phyloP scores from a whole-genome alignment of 2,797 vertebrate genomes.

The Myripristis murdjan region DNA sequence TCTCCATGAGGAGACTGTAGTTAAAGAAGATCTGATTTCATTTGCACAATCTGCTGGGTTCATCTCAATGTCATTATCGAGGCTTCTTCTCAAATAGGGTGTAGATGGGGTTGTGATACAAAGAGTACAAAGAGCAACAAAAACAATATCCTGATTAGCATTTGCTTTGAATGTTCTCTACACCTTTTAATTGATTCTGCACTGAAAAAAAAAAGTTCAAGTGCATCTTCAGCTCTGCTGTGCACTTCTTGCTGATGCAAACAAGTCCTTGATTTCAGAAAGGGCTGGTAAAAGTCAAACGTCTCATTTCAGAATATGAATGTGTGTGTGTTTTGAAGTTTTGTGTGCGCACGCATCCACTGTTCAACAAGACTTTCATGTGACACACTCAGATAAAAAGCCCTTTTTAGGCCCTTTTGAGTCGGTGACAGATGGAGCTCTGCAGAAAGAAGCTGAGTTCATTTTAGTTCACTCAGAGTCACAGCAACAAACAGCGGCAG shows the following conservation, averaged over 20 bases:
- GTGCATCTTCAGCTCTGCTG: neutral
- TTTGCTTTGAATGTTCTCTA: slow-evolving; percentile 36
- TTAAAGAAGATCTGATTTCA: slow-evolving; percentile 65
- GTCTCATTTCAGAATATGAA: slow-evolving; percentile 15
- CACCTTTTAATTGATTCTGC: slow-evolving; percentile 14
- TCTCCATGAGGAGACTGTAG: slow-evolving; percentile 52
- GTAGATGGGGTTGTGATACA: slow-evolving; percentile 5
- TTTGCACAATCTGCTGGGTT: slow-evolving; percentile 36
- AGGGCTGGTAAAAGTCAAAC: slow-evolving; percentile 10
- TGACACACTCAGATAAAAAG: slow-evolving; percentile 34
- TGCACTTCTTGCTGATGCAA: neutral
- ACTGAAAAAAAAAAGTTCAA: neutral
- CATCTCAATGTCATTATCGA: slow-evolving; percentile 51
- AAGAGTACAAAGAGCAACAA: slow-evolving; percentile 18
- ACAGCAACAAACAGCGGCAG: slow-evolving; percentile 44
- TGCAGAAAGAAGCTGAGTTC: slow-evolving; percentile 39
- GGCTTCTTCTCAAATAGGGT: slow-evolving; percentile 33
- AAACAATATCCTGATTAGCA: slow-evolving; percentile 53
- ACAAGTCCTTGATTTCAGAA: slow-evolving; percentile 20
- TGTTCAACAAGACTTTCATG: slow-evolving; percentile 41
- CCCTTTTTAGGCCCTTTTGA: slow-evolving; percentile 29
- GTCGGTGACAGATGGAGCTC: slow-evolving; percentile 50
- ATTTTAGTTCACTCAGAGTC: slow-evolving; percentile 45
- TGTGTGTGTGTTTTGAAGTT: slow-evolving; percentile 28
- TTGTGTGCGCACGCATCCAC: slow-evolving; percentile 19